Conservation (phyloP, 1,140 invertebrate genomes). For the Helicoverpa armigera region DNA sequence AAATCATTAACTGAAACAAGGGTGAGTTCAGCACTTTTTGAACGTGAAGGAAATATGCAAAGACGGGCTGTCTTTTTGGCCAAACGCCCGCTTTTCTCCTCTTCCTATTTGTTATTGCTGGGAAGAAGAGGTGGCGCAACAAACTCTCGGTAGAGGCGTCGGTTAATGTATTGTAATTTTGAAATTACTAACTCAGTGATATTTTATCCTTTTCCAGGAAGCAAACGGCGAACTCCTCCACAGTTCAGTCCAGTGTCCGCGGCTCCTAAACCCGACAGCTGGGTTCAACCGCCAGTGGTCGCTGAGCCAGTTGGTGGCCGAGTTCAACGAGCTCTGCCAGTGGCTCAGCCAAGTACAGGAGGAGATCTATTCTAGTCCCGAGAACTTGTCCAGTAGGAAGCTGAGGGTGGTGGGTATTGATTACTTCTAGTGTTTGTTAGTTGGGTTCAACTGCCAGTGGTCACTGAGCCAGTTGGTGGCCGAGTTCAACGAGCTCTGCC, state of each 20-base stretch:
- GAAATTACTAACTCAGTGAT: slow-evolving; percentile 51
- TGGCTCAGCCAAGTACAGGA: slow-evolving; percentile 93
- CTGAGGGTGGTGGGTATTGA: slow-evolving; percentile 88
- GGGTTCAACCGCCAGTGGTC: slow-evolving; percentile 88
- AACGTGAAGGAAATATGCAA: too few relatives aligned
- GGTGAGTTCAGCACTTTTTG: too few relatives aligned
- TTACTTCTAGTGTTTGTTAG: neutral
- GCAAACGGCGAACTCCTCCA: slow-evolving; percentile 92
- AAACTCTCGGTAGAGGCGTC: too few relatives aligned
- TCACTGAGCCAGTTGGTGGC: slow-evolving; percentile 78
- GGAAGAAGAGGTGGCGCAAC: too few relatives aligned
- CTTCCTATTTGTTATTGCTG: too few relatives aligned
- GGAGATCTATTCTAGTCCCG: slow-evolving; percentile 91
- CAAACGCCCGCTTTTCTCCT: too few relatives aligned
- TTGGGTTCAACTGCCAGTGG: too few relatives aligned
- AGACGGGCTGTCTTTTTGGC: too few relatives aligned
- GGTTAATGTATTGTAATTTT: too few relatives aligned
- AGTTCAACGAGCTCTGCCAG: slow-evolving; percentile 93
- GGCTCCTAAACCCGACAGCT: slow-evolving; percentile 74
- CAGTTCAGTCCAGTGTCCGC: slow-evolving; percentile 77
- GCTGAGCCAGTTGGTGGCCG: slow-evolving; percentile 91
- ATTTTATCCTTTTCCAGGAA: slow-evolving; percentile 86
- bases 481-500: slow-evolving; percentile 93
- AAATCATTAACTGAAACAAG: too few relatives aligned
- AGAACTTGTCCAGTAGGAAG: slow-evolving; percentile 90